These are phyloP conservation scores for Xerus rutilus DNA, from an alignment of 2,797 vertebrate species.

Conservation along the genomic window DNA sequence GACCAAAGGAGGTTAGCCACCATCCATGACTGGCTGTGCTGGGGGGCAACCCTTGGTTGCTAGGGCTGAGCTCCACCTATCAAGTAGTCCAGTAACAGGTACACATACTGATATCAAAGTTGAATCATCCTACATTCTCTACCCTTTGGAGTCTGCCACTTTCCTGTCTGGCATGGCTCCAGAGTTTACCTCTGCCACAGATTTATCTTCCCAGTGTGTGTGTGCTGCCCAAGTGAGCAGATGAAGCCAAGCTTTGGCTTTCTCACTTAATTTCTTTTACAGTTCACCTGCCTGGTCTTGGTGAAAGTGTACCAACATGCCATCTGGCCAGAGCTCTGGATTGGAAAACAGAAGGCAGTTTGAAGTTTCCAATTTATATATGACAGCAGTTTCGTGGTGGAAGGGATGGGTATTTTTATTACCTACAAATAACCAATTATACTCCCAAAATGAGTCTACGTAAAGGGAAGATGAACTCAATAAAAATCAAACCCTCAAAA, in stretches of 20 bases:
- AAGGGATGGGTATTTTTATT: neutral
- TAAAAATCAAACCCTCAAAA: constrained; percentile 52
- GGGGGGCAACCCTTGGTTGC: neutral
- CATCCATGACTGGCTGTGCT: neutral
- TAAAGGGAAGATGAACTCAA: constrained; percentile 35
- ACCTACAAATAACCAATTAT: neutral
- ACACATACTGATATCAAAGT: rapidly evolving
- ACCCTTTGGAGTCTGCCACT: no score
- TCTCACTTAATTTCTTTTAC: neutral
- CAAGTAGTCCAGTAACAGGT: neutral
- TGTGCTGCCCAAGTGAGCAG: no score
- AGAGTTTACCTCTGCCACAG: neutral
- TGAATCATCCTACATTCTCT: rapidly evolving
- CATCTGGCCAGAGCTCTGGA: neutral
- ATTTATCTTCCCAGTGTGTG: neutral
- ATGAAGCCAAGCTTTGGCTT: neutral
- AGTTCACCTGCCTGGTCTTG: neutral
- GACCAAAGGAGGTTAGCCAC: neutral
- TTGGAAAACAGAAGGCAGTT: neutral
- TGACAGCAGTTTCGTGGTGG: neutral
- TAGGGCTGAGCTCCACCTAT: neutral
- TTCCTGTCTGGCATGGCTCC: neutral
- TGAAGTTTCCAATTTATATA: neutral
- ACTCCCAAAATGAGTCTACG: neutral
- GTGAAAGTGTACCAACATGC: neutral